Base-by-base conservation (phyloP, 2,888 invertebrate genomes). In the Stenolophus ochropezus region DNA sequence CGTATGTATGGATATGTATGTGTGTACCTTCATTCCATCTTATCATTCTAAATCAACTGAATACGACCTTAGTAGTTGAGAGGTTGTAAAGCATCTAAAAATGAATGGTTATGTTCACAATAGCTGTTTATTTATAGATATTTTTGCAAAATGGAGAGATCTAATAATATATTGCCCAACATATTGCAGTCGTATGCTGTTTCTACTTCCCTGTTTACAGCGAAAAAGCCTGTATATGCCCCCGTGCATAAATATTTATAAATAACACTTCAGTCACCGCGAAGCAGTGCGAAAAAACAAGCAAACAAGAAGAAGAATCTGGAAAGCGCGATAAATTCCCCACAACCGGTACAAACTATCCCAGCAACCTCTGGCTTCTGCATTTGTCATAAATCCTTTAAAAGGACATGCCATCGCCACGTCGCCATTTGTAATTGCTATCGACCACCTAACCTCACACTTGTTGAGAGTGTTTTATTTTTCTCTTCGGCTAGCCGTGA, bases 311-410 rank as follows among this genome's bases (percentile, higher is more conserved):
- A 42, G 33, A 42, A 42, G 33, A 71, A 71, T 61, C 61, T 61
- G 61, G 23, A 61, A 56, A 61, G 61, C n/a, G 61, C 33, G 71
- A 71, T 71, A 71, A 71, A 71, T 71, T 71, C 11, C 47, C 16
- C 33, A 71, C 71, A 71, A 33, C 42, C 71, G 42, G 47, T 42
- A 71, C 71, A 47, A 71, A 71, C 71, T 71, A 33, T 42, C 71
- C 42, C 33, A 16, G 47, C 71, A 8, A 61, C 61, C 61, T 61
- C 4, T 16, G 71, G 11, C 33, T 53, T 21, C 80, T 80, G 80
- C 20, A 71, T 71, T 71, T 80, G 56, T 80, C 80, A 73, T 80
- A 80, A 71, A 80, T 80, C 71, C 71, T 78, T 49, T 79, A 25
- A 61, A 61, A 79, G 79, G 79, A 79, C 53, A 21, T 80, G 80